These are phyloP conservation scores for Chymomyza procnemis DNA, from an alignment of 2,888 invertebrate species.

Conservation along the genomic window DNA sequence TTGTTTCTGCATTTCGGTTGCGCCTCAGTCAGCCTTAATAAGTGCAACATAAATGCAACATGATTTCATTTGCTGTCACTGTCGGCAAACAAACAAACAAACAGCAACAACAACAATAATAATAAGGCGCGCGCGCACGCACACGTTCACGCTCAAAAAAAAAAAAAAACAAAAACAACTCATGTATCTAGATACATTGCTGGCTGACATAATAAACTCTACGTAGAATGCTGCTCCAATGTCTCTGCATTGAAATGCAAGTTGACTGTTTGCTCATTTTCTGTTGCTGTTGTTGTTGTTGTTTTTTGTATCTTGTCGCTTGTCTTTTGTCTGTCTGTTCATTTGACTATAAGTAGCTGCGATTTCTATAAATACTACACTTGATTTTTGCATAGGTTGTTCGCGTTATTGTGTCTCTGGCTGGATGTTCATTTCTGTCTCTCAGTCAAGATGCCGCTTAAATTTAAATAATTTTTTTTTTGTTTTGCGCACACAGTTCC, in stretches of 20 bases:
- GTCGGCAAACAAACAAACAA: slow-evolving; percentile 47
- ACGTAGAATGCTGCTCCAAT: slow-evolving; percentile 37
- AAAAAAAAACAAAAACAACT: too few species aligned
- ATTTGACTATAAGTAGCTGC: slow-evolving; percentile 6
- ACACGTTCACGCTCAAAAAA: background rate
- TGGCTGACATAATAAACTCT: slow-evolving; percentile 61
- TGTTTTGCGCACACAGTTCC: slow-evolving; percentile 7
- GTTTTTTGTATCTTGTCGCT: background rate
- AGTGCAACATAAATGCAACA: slow-evolving; percentile 56
- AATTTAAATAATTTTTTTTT: slow-evolving; percentile 8
- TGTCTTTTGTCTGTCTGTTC: background rate
- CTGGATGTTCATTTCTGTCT: slow-evolving; percentile 1
- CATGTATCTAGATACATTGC: slow-evolving; percentile 60
- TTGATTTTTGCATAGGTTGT: slow-evolving; percentile 35
- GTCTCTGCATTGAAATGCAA: slow-evolving; percentile 44
- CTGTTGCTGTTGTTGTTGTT: background rate
- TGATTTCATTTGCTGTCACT: slow-evolving; percentile 75
- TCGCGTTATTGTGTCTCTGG: background rate
- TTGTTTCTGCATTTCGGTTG: background rate
- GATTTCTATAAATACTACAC: slow-evolving; percentile 40
- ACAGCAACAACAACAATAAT: slow-evolving; percentile 44
- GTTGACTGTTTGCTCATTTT: background rate
- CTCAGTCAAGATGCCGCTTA: slow-evolving; percentile 2
- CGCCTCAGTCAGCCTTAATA: slow-evolving; percentile 42
- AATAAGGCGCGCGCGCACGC: slow-evolving; percentile 16